These are phyloP conservation scores for Chlorops oryzae DNA, from an alignment of 1,140 invertebrate genomes.

Conservation along the genomic window DNA sequence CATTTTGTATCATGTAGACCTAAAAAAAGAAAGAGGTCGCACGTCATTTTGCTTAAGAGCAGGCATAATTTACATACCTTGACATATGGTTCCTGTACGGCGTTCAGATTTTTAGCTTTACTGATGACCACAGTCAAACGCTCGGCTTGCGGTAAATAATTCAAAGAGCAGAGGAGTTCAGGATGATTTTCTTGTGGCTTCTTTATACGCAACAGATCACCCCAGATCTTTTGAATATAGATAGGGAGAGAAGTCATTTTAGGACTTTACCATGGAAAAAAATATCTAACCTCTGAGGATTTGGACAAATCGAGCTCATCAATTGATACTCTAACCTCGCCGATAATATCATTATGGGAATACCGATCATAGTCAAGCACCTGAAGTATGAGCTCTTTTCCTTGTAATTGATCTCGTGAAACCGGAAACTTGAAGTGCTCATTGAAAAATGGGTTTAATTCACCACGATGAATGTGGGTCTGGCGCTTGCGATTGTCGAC, in stretches of 20 bases:
- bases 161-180: constrained; percentile 74
- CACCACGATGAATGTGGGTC: constrained; percentile 69
- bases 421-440: constrained; percentile 82
- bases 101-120: constrained; percentile 71
- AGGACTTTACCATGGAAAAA: background rate
- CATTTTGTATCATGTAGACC: constrained; percentile 76
- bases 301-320: constrained; percentile 65
- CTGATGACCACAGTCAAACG: constrained; percentile 74
- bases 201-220: constrained; percentile 66
- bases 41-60: no score
- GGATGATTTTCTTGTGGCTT: constrained; percentile 73
- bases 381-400: constrained; percentile 68
- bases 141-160: constrained; percentile 80
- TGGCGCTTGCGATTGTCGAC: constrained; percentile 78
- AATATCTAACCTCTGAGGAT: constrained; percentile 58
- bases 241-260: background rate
- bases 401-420: constrained; percentile 68
- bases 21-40: constrained; percentile 14
- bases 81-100: constrained; percentile 73
- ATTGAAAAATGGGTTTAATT: constrained; percentile 73
- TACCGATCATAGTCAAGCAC: constrained; percentile 59
- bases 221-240: constrained; percentile 53
- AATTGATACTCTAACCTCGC: constrained; percentile 65
- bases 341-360: constrained; percentile 72
- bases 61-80: constrained; percentile 54